Base-by-base conservation (phyloP, 2,113 vertebrate species). In the Engraulis encrasicolus region DNA sequence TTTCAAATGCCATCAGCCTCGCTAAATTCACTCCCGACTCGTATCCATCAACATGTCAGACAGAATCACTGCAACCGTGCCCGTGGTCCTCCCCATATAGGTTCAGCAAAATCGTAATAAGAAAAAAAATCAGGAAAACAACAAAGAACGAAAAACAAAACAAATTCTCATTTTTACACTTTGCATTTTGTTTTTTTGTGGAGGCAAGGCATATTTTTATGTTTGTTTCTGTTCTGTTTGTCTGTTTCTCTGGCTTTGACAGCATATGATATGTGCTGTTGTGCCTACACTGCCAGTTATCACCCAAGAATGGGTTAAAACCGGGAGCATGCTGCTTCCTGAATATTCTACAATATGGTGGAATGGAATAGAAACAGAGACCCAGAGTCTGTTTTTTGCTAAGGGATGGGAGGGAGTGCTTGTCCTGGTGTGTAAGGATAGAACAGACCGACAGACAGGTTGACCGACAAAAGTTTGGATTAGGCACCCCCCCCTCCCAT, bases 21-120 rank as follows among this genome's bases (percentile, higher is more conserved):
- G 84, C 93, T 95, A 95, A 94, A 95, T 95, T 93, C 91, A 89
- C 89, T 89, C 87, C 92, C 94, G 92, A 91, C 92, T 93, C 92
- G 93, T 94, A 95, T 96, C 94, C 93, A 94, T 95, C 94, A 95
- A 92, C 50, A 71, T 93, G 94, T 95, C 94, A 92, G 84, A 88
- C 87, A 80, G 92, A 94, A 94, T 94, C 23, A 17, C 90, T 89
- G 90, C 88, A 89, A 89, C 90, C 90, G 89, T 91, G 81, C 86
- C 85, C n/a, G n/a, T n/a, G n/a, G 94, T 95, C 92, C 91, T 88
- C 91, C 88, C 91, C 81, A 80, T 90, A 94, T 94, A 0, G 12
- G 27, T 71, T 15, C 4, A 19, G 50, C 9, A 15, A 15, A 34
- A 36, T n/a, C n/a, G n/a, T n/a, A 71, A 71, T 0, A 71, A 34